Conservation (phyloP, 35 echinoderm and acorn worm species). For the Acanthaster planci region DNA sequence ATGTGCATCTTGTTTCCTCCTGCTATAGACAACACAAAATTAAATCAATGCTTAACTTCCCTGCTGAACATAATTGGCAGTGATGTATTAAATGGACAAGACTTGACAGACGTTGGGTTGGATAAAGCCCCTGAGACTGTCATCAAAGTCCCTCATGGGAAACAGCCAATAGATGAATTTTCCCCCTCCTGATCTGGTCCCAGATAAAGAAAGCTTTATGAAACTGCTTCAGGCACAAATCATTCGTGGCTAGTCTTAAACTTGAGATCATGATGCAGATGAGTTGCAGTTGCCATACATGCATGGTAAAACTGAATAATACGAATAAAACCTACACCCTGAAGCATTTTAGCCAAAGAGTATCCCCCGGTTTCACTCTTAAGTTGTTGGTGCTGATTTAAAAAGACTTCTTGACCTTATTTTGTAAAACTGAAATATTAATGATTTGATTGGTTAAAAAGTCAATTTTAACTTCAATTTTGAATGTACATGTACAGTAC, state of each 20-base stretch:
- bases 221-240: not conserved
- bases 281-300: not conserved
- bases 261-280: constrained; percentile 2
- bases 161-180: constrained; percentile 1
- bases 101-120: not conserved
- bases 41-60: constrained; percentile 14
- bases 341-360: not conserved
- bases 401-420: constrained; percentile 6
- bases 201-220: not conserved
- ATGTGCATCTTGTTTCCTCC: not conserved
- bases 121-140: not conserved
- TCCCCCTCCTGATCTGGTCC: not conserved
- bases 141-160: not conserved
- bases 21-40: not conserved
- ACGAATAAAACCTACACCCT: not conserved
- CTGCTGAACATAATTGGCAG: not conserved
- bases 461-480: not conserved
- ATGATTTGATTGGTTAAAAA: not conserved
- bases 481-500: not conserved
- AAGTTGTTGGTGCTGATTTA: not conserved
- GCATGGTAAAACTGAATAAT: not conserved
- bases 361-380: not conserved
- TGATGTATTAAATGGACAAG: not conserved
- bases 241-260: not conserved
- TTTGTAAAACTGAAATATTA: not conserved